Evolutionary conservation across 1,140 invertebrate species (phyloP).

Genomic region (Stegodyphus dumicola): DNA sequence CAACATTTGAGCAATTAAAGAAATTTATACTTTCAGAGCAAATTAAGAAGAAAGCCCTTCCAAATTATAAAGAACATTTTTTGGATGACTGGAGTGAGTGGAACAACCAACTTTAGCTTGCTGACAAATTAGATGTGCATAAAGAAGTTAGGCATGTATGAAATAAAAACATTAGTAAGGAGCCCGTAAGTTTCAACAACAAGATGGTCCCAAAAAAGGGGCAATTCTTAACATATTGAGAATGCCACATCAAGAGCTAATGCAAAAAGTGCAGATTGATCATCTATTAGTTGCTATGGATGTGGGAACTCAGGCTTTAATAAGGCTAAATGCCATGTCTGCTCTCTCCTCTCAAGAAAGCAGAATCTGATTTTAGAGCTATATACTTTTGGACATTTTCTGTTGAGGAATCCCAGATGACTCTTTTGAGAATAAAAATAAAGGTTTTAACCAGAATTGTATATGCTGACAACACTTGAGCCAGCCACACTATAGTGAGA

Average conservation of each 20-base stretch:
- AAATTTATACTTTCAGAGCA: not conserved
- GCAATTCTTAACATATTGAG: not conserved
- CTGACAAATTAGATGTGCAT: not conserved
- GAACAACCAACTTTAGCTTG: not conserved
- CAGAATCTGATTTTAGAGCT: not conserved
- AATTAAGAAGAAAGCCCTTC: not conserved
- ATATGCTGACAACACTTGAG: not conserved
- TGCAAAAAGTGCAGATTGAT: too few relatives aligned
- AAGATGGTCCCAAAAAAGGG: not conserved
- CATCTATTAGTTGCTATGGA: not conserved
- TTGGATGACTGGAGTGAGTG: not conserved
- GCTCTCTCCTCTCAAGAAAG: not conserved
- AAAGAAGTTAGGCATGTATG: not conserved
- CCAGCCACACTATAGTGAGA: not conserved
- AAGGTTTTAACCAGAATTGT: not conserved
- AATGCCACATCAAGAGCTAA: too few relatives aligned
- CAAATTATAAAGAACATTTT: not conserved
- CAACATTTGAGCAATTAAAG: not conserved
- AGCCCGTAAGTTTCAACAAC: not conserved
- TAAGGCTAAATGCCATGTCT: not conserved
- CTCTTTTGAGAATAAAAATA: not conserved
- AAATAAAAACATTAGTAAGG: not conserved
- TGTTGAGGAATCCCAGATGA: not conserved
- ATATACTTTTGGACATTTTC: not conserved
- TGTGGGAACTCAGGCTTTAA: not conserved